Percentiles rank a stretch among this genome's conserved stretches.
These are phyloP conservation scores for Platanista minor DNA, from an alignment of 2,113 vertebrate genomes.

Conservation along the genomic window DNA sequence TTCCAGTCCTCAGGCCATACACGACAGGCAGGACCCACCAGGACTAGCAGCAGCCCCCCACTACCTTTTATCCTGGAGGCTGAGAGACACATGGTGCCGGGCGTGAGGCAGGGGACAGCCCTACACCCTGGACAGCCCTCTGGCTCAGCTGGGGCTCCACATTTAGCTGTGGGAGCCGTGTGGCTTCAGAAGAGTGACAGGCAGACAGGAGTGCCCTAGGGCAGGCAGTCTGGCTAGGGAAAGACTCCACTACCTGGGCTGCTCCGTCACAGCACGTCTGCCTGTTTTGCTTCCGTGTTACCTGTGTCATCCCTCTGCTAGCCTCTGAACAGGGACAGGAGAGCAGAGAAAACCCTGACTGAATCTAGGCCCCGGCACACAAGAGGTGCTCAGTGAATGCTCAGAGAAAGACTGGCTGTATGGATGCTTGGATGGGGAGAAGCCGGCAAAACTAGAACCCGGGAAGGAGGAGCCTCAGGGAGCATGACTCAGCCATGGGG, in stretches of 20 bases:
- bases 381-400: not conserved
- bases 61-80: too few relatives aligned
- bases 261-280: fast-evolving
- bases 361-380: too few relatives aligned
- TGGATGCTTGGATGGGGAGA: not conserved
- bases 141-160: too few relatives aligned
- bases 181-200: not conserved
- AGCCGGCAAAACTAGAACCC: not conserved
- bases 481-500: fast-evolving
- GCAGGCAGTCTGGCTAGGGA: not conserved
- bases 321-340: not conserved
- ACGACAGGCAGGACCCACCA: not conserved
- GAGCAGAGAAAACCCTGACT: not conserved
- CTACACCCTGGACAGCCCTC: not conserved
- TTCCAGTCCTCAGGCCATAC: fast-evolving
- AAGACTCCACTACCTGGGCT: not conserved
- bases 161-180: not conserved
- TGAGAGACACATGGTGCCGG: not conserved
- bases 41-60: not conserved
- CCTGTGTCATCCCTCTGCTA: not conserved
- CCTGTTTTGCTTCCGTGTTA: fast-evolving
- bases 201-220: not conserved
- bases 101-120: not conserved
- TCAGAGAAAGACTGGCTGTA: not conserved
- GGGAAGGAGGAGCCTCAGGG: not conserved